Conservation (phyloP, 1,140 invertebrate genomes). For the Aphidius ervi region DNA sequence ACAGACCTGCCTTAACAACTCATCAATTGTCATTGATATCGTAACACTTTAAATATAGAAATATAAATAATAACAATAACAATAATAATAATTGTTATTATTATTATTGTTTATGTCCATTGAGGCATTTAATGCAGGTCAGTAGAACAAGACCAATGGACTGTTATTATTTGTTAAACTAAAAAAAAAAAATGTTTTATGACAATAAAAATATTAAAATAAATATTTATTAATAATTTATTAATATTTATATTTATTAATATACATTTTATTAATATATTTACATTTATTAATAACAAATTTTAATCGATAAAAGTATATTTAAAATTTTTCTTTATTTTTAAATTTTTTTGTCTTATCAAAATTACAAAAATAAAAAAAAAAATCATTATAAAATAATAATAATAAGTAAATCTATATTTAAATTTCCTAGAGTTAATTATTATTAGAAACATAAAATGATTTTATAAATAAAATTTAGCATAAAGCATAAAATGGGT, state of each 20-base stretch:
- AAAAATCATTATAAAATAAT: not conserved
- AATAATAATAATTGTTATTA: no score
- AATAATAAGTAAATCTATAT: no score
- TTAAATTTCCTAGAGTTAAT: slow-evolving; percentile 1
- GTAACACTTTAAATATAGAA: slow-evolving; percentile 5
- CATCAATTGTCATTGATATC: slow-evolving; percentile 17
- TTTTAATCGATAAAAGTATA: no score
- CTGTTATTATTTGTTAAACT: no score
- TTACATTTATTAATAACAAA: no score
- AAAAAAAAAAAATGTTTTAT: no score
- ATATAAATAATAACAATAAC: no score
- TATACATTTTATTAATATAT: no score
- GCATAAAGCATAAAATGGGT: not conserved
- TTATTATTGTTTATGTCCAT: no score
- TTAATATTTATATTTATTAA: not conserved
- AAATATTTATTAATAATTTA: slow-evolving; percentile 4
- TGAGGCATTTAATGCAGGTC: slow-evolving; percentile 17
- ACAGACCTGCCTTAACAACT: slow-evolving; percentile 3
- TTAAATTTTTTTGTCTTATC: not conserved
- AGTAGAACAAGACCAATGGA: slow-evolving; percentile 20
- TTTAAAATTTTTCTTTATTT: no score
- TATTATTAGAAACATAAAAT: slow-evolving; percentile 8
- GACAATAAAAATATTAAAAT: no score
- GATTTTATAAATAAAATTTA: slow-evolving; percentile 11
- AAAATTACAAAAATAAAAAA: slow-evolving; percentile 8